These are phyloP conservation scores for Delia radicum DNA, from an alignment of 1,140 invertebrate species.

Conservation along the genomic window DNA sequence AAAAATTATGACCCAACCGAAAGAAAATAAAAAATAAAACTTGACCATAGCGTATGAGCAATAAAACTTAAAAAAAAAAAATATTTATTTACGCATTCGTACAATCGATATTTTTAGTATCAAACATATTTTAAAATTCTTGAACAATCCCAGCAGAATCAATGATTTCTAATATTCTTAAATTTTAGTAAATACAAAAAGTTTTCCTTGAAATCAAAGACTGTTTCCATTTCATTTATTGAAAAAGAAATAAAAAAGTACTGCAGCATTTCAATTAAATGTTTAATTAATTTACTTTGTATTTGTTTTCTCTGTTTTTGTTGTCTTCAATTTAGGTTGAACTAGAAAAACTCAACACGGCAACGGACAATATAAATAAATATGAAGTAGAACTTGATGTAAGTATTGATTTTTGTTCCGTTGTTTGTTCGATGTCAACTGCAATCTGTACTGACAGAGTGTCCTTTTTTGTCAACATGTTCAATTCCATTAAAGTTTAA, in stretches of 20 bases:
- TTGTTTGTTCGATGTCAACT: background rate
- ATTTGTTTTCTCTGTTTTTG: slow-evolving; percentile 3
- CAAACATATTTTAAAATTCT: too few species aligned
- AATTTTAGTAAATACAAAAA: too few species aligned
- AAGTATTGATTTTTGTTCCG: slow-evolving; percentile 57
- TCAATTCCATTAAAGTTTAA: background rate
- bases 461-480: background rate
- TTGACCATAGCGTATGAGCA: too few species aligned
- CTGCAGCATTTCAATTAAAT: background rate
- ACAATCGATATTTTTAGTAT: too few species aligned
- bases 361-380: slow-evolving; percentile 94
- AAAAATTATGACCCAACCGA: too few species aligned
- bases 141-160: too few species aligned
- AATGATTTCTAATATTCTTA: too few species aligned
- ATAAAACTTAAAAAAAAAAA: too few species aligned
- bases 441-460: slow-evolving; percentile 12
- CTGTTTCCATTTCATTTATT: background rate
- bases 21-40: too few species aligned
- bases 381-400: slow-evolving; percentile 92
- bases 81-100: too few species aligned
- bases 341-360: slow-evolving; percentile 90
- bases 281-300: slow-evolving; percentile 5
- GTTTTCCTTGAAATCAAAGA: background rate
- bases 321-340: slow-evolving; percentile 69
- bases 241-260: background rate